These are phyloP conservation scores for Calameuta filiformis DNA, from an alignment of 2,888 invertebrate genomes.

Conservation along the genomic window DNA sequence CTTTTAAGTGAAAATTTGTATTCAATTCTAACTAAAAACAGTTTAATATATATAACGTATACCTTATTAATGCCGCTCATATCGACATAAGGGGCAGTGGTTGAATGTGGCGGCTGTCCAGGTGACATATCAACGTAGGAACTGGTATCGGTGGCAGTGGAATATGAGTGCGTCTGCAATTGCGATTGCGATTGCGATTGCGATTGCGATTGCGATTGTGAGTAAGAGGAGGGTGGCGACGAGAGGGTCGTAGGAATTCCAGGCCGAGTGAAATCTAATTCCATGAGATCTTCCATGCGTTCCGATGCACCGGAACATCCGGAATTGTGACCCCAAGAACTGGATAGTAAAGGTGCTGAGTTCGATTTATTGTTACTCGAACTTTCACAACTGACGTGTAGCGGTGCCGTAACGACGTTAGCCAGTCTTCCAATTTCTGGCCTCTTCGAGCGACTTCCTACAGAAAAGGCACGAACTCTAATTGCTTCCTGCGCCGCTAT, in stretches of 20 bases:
- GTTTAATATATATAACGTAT: neutral
- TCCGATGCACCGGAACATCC: slow-evolving; percentile 70
- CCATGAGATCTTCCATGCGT: slow-evolving; percentile 84
- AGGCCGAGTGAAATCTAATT: slow-evolving; percentile 77
- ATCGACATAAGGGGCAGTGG: slow-evolving; percentile 61
- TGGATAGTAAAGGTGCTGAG: slow-evolving; percentile 76
- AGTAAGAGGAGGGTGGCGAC: slow-evolving; percentile 49
- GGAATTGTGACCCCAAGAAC: slow-evolving; percentile 65
- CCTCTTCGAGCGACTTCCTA: slow-evolving; percentile 76
- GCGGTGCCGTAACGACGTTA: slow-evolving; percentile 51
- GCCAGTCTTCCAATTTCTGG: slow-evolving; percentile 58
- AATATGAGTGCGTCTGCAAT: slow-evolving; percentile 55
- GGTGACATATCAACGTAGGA: slow-evolving; percentile 69
- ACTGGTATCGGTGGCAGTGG: slow-evolving; percentile 64
- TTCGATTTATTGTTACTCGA: slow-evolving; percentile 70
- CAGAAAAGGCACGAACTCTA: slow-evolving; percentile 81
- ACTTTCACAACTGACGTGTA: slow-evolving; percentile 51
- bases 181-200: slow-evolving; percentile 50
- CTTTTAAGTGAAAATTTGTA: neutral
- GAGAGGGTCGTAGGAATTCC: slow-evolving; percentile 47
- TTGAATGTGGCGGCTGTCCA: slow-evolving; percentile 51
- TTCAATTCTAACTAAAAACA: neutral
- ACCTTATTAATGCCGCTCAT: slow-evolving; percentile 63
- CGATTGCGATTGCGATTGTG: slow-evolving; percentile 41
- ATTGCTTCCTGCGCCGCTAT: slow-evolving; percentile 63